These are phyloP conservation scores for Ataeniobius toweri DNA, from an alignment of 2,797 vertebrate species.

Conservation along the genomic window DNA sequence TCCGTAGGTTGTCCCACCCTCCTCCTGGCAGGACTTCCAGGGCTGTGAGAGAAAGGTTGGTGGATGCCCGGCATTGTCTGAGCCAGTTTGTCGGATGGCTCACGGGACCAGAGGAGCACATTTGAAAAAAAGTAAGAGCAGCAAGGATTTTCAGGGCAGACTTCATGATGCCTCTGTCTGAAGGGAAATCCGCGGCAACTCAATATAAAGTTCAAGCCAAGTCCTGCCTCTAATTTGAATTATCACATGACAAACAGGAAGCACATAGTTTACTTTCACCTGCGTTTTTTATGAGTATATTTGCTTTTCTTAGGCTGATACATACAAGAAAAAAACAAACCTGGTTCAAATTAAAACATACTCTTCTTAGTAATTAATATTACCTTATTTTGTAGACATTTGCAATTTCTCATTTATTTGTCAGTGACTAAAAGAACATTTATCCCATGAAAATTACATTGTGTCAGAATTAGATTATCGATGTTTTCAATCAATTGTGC, in stretches of 20 bases:
- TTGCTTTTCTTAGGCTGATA: not conserved
- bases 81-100: conserved; percentile 73
- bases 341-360: not conserved
- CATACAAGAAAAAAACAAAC: not conserved
- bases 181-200: not conserved
- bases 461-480: no score
- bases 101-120: conserved; percentile 51
- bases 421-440: not conserved
- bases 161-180: conserved; percentile 53
- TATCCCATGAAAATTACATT: not conserved
- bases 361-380: not conserved
- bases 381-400: not conserved
- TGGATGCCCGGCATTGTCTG: conserved; percentile 74
- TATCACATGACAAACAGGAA: conserved; percentile 40
- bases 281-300: not conserved
- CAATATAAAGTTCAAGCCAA: not conserved
- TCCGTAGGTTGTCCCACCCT: conserved; percentile 93
- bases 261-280: conserved; percentile 3
- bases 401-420: not conserved
- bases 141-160: conserved; percentile 34
- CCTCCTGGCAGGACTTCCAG: conserved; percentile 90
- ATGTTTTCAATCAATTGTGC: no score
- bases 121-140: conserved; percentile 49
- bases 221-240: conserved; percentile 17
- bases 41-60: conserved; percentile 70